A percentile compares a stretch with the other conserved stretches of the same genome.
phyloP scores from a whole-genome alignment of 2,113 vertebrate species.

The Erinaceus europaeus region DNA sequence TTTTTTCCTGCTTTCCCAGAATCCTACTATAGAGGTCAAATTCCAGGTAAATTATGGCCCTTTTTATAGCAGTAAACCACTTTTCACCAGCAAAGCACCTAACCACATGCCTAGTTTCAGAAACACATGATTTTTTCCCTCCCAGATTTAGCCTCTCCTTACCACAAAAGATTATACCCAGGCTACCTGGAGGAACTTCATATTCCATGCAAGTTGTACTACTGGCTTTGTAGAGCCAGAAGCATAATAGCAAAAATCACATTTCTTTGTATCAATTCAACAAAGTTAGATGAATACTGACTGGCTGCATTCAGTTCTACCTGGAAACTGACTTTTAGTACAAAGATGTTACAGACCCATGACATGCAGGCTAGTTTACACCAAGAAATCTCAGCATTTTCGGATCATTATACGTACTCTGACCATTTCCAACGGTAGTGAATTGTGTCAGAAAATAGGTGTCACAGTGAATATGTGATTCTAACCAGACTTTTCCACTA shows the following conservation, averaged over 20 bases:
- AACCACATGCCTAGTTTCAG: slow-evolving; percentile 17
- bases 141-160: not conserved
- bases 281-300: not conserved
- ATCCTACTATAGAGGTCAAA: slow-evolving; percentile 61
- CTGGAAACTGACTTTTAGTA: slow-evolving; percentile 2
- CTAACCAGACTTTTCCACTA: slow-evolving; percentile 27
- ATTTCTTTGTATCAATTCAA: slow-evolving; percentile 6
- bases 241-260: not conserved
- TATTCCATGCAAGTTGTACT: not conserved
- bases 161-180: not conserved
- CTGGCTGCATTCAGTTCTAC: not conserved
- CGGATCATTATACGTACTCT: slow-evolving; percentile 42
- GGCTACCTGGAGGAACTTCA: not conserved
- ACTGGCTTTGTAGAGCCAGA: slow-evolving; percentile 28
- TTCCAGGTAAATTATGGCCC: slow-evolving; percentile 42
- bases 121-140: not conserved
- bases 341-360: not conserved
- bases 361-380: not conserved
- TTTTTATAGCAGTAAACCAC: slow-evolving; percentile 53
- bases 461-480: slow-evolving; percentile 13
- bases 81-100: slow-evolving; percentile 46
- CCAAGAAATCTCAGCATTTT: slow-evolving; percentile 22
- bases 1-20: slow-evolving; percentile 71
- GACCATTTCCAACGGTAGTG: slow-evolving; percentile 35
- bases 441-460: slow-evolving; percentile 54